Evolutionary conservation across 2,888 invertebrate species (phyloP).

Genomic region (Drosophila rellima): DNA sequence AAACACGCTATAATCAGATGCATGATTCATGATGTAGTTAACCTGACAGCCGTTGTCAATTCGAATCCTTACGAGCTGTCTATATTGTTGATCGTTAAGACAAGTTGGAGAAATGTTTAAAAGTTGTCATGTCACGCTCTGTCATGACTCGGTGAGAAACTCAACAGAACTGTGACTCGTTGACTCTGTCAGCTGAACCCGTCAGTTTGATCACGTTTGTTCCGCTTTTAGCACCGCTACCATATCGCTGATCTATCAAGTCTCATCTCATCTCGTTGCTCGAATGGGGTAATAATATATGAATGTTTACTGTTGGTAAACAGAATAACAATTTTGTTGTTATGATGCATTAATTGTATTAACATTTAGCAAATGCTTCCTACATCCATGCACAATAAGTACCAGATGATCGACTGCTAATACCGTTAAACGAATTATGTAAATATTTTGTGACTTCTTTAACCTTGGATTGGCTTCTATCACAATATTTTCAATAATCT

Average conservation of each 20-base stretch:
- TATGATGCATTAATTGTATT: conserved; percentile 37
- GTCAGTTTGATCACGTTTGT: conserved; percentile 50
- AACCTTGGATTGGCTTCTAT: conserved; percentile 5
- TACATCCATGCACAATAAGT: conserved; percentile 17
- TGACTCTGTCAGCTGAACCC: conserved; percentile 12
- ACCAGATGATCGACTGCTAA: conserved; percentile 4
- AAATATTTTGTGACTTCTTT: conserved; percentile 5
- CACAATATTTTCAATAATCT: not conserved
- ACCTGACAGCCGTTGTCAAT: conserved; percentile 13
- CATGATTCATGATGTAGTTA: conserved; percentile 7
- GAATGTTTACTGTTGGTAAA: conserved; percentile 25
- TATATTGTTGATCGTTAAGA: conserved; percentile 8
- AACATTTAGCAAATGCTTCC: conserved; percentile 42
- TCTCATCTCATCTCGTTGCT: conserved; percentile 6
- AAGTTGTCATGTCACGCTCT: conserved; percentile 33
- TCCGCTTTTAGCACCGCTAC: conserved; percentile 37
- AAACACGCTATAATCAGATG: conserved; percentile 22
- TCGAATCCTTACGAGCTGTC: conserved; percentile 21
- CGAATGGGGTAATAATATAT: conserved; percentile 28
- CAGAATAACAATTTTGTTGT: conserved; percentile 13
- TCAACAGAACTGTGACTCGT: conserved; percentile 5
- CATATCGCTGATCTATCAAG: conserved; percentile 28
- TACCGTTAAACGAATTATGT: conserved; percentile 11
- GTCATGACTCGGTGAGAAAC: conserved; percentile 22
- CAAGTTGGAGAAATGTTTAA: conserved; percentile 8